Evolutionary conservation across 1,140 invertebrate species (phyloP).

Genomic region (Atopsyche davidsoni): DNA sequence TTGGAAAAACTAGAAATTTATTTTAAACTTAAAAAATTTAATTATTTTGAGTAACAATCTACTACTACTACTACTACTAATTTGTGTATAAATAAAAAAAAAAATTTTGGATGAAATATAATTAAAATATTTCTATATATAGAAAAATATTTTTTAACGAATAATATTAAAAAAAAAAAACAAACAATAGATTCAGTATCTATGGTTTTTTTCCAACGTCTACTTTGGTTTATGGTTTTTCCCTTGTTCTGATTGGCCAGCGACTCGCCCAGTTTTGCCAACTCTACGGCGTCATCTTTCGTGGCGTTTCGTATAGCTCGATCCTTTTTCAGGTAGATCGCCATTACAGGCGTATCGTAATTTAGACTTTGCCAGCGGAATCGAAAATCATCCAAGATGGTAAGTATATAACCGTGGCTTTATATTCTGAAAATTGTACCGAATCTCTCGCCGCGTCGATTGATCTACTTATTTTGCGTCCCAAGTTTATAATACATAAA

Average conservation of each 20-base stretch:
- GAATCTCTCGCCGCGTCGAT: conserved; percentile 31
- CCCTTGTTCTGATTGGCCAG: conserved; percentile 3
- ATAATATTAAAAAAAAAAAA: no score
- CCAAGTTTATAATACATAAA: conserved; percentile 31
- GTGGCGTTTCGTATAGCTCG: conserved; percentile 31
- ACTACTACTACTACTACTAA: no score
- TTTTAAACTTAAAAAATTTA: no score
- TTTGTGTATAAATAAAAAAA: no score
- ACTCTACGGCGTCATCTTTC: conserved; percentile 8
- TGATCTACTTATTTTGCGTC: conserved; percentile 36
- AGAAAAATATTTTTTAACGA: no score
- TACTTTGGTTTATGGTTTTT: no score
- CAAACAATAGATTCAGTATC: no score
- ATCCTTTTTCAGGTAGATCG: conserved; percentile 66
- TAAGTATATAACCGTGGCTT: conserved; percentile 50
- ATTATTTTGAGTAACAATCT: no score
- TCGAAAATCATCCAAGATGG: conserved; percentile 83
- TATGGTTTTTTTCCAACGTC: no score
- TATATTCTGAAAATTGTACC: conserved; percentile 34
- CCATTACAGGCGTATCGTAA: conserved; percentile 77
- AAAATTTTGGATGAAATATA: no score
- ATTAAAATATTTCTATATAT: no score
- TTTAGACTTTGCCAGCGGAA: conserved; percentile 61
- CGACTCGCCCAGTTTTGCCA: conserved; percentile 17
- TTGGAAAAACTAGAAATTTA: no score